phyloP scores from a whole-genome alignment of 2,888 invertebrate genomes.

The Erannis defoliaria region DNA sequence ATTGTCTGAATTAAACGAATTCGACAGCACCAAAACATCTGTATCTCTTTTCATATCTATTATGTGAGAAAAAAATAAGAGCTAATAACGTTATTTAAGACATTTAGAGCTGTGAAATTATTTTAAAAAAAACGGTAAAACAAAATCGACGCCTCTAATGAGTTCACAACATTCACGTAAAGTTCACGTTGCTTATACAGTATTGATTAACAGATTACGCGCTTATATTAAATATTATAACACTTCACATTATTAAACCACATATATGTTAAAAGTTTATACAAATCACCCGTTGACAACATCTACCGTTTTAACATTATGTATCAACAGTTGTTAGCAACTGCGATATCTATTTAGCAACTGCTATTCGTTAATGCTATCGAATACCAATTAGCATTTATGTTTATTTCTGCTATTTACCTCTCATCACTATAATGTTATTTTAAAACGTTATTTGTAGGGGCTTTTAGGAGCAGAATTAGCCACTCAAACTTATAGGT shows the following conservation, averaged over 20 bases:
- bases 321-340: background rate
- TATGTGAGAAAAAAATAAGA: background rate
- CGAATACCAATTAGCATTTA: background rate
- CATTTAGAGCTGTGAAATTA: background rate
- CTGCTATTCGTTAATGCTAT: background rate
- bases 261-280: constrained; percentile 19
- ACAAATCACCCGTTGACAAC: constrained; percentile 23
- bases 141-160: background rate
- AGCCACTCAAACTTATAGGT: no score
- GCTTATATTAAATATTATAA: constrained; percentile 6
- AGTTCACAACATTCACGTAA: background rate
- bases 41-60: no score
- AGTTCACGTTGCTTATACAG: background rate
- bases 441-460: no score
- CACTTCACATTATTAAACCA: constrained; percentile 17
- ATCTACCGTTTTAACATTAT: constrained; percentile 11
- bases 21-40: no score
- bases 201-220: background rate
- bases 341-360: background rate
- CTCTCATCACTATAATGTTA: no score
- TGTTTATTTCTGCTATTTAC: no score
- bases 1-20: no score
- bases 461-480: no score
- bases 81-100: no score
- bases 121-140: background rate